Percentiles rank a stretch among this genome's conserved stretches.
Conservation (phyloP, 2,797 vertebrate species). For the Rhynchotus rufescens region DNA sequence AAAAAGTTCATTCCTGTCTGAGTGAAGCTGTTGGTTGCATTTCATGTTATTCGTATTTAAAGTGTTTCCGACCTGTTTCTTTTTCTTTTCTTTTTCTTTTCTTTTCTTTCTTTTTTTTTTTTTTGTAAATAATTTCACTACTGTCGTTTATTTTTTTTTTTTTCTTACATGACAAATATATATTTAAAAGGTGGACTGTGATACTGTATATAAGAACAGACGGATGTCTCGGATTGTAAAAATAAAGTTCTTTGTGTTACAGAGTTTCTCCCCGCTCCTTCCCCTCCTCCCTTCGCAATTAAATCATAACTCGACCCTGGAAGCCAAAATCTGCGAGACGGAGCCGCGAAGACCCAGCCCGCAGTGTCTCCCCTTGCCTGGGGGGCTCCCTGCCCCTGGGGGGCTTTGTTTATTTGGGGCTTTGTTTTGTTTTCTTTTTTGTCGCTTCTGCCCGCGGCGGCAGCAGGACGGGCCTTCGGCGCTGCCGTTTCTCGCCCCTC, state of each 20-base stretch:
- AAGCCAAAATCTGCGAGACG: not conserved
- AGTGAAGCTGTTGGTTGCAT: slow-evolving; percentile 57
- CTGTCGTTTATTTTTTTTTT: slow-evolving; percentile 74
- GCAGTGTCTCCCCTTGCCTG: not conserved
- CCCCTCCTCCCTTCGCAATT: not conserved
- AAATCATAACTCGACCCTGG: not conserved
- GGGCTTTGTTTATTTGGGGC: too few relatives aligned
- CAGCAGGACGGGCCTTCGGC: too few relatives aligned
- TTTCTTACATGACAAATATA: slow-evolving; percentile 69
- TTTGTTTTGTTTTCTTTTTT: too few relatives aligned
- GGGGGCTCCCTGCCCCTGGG: not conserved
- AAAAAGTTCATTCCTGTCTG: slow-evolving; percentile 80
- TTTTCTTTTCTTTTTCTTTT: slow-evolving; percentile 62
- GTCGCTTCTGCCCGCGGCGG: too few relatives aligned
- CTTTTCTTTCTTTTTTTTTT: slow-evolving; percentile 66
- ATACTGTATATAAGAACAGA: slow-evolving; percentile 76
- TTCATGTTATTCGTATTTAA: slow-evolving; percentile 63
- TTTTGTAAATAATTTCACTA: slow-evolving; percentile 84
- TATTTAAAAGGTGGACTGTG: slow-evolving; percentile 75
- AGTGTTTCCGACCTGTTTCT: slow-evolving; percentile 24
- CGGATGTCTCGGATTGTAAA: slow-evolving; percentile 68
- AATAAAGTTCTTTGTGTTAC: slow-evolving; percentile 78
- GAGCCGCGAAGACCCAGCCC: not conserved
- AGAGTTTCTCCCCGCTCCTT: not conserved
- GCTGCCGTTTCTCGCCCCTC: not conserved